Evolutionary conservation across 2,888 invertebrate genomes (phyloP), one percentile per base, ranked within the genome.

Genomic region (Lysandra bellargus): DNA sequence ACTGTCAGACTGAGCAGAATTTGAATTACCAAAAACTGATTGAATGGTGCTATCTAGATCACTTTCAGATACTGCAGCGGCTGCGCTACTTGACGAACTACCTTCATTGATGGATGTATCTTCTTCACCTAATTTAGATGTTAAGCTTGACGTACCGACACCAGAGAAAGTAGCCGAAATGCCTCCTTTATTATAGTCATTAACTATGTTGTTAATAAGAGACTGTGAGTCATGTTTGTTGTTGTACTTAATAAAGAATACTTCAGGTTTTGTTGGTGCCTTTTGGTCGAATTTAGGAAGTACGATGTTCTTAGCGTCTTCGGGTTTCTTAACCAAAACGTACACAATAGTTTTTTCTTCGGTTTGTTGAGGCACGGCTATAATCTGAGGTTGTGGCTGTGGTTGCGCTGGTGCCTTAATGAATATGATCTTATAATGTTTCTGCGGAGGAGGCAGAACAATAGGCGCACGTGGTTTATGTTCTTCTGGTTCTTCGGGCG

Each of bases 361-460:
- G 86, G 96, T 96, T 85, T 96, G 97, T 81, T 95, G 95, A 83
- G 96, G 95, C 9, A 96, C 93, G 78, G 97, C 96, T 81, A 97
- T 95, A 14, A 96, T 90, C 81, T 97, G 97, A 3, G 96, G 96
- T 60, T 96, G 95, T 75, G 96, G 95, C 61, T 95, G 95, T 74
- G 95, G 95, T 82, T 96, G 95, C 60, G 96, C 95, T 78, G 97
- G 97, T 12, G 97, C 96, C 89, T 97, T 97, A 87, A 97, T 97
- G 94, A 97, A 97, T 88, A 97, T 97, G 84, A 97, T 97, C 88
- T 97, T 97, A 95, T 97, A 97, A 88, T 97, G 97, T 85, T 97
- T 97, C 87, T 97, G 97, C 33, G 97, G 95, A 57, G 96, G 95
- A 5, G 96, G 96, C 1, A 95, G 89, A 1, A 95, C 93, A 0